phyloP scores from a whole-genome alignment of 2,888 invertebrate genomes.

The Platycheirus rosarum region DNA sequence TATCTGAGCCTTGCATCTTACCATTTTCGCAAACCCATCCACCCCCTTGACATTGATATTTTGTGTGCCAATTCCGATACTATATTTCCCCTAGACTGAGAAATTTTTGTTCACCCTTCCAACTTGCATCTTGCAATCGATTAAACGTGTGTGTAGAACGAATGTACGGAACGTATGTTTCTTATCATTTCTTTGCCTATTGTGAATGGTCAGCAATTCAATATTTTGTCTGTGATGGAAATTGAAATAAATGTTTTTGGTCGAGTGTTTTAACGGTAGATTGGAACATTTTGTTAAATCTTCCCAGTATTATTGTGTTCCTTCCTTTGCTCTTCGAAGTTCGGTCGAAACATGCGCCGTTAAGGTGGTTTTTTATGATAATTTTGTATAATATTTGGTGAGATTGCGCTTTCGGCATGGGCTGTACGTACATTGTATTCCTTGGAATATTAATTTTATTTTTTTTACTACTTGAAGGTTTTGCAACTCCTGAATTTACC shows the following conservation, averaged over 20 bases:
- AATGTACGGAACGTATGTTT: slow-evolving; percentile 44
- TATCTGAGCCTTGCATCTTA: slow-evolving; percentile 14
- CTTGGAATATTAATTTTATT: slow-evolving; percentile 8
- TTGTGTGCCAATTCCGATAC: slow-evolving; percentile 59
- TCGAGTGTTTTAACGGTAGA: slow-evolving; percentile 16
- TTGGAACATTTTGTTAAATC: slow-evolving; percentile 22
- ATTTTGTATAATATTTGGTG: slow-evolving; percentile 49
- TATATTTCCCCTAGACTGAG: slow-evolving; percentile 33
- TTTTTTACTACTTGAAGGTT: neutral
- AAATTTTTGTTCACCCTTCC: neutral
- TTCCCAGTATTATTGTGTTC: slow-evolving; percentile 30
- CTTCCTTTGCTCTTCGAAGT: neutral
- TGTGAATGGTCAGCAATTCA: slow-evolving; percentile 63
- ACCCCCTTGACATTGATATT: slow-evolving; percentile 69
- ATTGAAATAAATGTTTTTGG: slow-evolving; percentile 25
- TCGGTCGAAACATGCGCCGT: slow-evolving; percentile 54
- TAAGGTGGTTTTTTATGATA: neutral
- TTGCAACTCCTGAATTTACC: slow-evolving; percentile 19
- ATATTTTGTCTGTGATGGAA: slow-evolving; percentile 10
- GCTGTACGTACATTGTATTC: neutral
- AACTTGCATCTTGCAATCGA: slow-evolving; percentile 49
- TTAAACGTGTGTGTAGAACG: slow-evolving; percentile 40
- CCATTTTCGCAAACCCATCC: neutral
- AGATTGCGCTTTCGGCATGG: slow-evolving; percentile 47
- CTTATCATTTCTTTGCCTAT: slow-evolving; percentile 47